phyloP scores from a whole-genome alignment of 1,140 invertebrate species.

The Lasioglossum albipes region DNA sequence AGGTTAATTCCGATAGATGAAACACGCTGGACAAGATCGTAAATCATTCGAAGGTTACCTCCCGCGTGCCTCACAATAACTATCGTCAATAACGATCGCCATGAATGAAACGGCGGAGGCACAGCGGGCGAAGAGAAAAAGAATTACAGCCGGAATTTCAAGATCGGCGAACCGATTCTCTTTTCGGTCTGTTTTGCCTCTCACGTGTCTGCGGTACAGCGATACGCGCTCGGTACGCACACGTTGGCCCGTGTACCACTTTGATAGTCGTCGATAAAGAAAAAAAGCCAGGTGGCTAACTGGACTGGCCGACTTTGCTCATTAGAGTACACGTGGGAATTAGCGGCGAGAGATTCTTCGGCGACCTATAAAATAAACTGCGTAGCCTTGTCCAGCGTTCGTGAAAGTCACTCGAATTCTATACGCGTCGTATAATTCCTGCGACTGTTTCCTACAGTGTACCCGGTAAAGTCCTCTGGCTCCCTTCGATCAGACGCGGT shows the following conservation, averaged over 20 bases:
- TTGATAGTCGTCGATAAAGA: no score
- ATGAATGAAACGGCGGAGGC: background rate
- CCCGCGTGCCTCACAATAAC: conserved; percentile 27
- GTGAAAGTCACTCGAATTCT: background rate
- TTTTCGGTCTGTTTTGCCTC: no score
- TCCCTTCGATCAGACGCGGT: background rate
- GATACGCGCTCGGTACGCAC: no score
- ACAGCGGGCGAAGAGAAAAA: background rate
- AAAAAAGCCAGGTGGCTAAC: background rate
- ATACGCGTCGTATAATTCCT: background rate
- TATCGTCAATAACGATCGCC: conserved; percentile 27
- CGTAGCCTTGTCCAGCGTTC: background rate
- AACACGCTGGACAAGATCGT: conserved; percentile 24
- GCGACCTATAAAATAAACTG: no score
- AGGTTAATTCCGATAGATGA: conserved; percentile 9
- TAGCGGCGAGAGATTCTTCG: no score
- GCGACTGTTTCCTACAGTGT: background rate
- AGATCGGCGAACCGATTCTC: conserved; percentile 4
- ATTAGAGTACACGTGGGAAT: background rate
- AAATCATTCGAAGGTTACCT: conserved; percentile 32
- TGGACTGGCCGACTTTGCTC: background rate
- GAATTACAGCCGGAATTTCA: background rate
- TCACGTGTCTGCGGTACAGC: no score
- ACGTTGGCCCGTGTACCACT: no score
- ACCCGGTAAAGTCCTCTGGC: background rate